Evolutionary conservation across 2,797 vertebrate genomes (phyloP).

Genomic region (Hoplostethus mediterraneus): DNA sequence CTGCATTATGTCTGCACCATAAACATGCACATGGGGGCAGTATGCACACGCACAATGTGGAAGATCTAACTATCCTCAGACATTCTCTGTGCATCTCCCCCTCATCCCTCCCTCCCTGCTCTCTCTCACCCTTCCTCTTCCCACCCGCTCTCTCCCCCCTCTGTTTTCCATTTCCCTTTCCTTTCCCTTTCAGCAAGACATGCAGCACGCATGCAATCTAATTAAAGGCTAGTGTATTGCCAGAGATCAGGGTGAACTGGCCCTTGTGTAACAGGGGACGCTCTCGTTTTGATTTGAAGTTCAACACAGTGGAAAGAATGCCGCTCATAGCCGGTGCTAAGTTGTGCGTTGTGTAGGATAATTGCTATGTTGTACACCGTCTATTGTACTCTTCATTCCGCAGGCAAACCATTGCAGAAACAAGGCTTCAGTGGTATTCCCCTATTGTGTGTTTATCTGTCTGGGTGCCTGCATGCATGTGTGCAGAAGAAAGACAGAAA

Average conservation of each 20-base stretch:
- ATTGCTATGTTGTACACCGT: neutral
- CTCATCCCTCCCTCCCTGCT: neutral
- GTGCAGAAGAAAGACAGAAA: neutral
- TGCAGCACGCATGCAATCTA: constrained; percentile 4
- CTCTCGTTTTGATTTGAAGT: neutral
- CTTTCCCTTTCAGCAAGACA: neutral
- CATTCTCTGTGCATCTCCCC: neutral
- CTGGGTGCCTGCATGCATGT: constrained; percentile 11
- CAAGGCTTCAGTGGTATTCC: neutral
- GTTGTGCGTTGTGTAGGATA: constrained; percentile 3
- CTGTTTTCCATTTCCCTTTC: too few relatives aligned
- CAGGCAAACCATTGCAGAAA: neutral
- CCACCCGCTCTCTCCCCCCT: too few relatives aligned
- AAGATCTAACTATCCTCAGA: neutral
- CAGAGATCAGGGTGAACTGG: constrained; percentile 12
- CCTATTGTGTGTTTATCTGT: neutral
- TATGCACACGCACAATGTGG: constrained; percentile 16
- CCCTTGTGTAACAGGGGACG: constrained; percentile 3
- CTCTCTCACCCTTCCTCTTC: neutral
- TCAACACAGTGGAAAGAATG: constrained; percentile 5
- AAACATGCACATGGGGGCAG: constrained; percentile 67
- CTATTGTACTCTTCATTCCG: neutral
- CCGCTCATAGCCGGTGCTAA: neutral
- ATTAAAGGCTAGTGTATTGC: constrained; percentile 6
- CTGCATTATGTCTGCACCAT: neutral